Evolutionary conservation across 2,888 invertebrate species (phyloP).

Genomic region (Silvanus unidentatus): DNA sequence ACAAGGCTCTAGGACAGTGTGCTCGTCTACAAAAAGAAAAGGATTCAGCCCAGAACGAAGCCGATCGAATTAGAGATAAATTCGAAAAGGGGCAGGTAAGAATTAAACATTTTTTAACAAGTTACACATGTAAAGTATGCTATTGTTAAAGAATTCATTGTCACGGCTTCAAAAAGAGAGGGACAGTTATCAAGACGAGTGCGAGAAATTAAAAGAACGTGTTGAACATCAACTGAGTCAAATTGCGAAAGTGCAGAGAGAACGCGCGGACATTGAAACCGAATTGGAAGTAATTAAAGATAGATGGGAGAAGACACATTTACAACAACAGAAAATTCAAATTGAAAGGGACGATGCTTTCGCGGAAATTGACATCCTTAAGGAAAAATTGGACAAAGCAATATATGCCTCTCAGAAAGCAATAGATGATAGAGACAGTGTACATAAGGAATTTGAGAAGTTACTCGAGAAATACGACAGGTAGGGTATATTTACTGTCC

Average conservation of each 20-base stretch:
- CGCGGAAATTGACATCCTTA: conserved; percentile 78
- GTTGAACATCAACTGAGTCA: conserved; percentile 77
- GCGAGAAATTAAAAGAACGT: conserved; percentile 74
- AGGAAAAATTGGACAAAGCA: conserved; percentile 86
- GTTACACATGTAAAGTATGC: conserved; percentile 5
- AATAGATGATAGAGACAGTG: conserved; percentile 79
- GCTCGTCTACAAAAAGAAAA: conserved; percentile 85
- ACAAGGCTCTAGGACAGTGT: conserved; percentile 82
- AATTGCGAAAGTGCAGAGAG: conserved; percentile 74
- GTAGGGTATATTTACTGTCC: too few relatives aligned
- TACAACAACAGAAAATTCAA: conserved; percentile 76
- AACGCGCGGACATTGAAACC: conserved; percentile 76
- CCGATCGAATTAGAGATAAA: conserved; percentile 81
- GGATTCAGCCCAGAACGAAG: conserved; percentile 76
- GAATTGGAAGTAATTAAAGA: conserved; percentile 84
- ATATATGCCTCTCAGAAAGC: conserved; percentile 76
- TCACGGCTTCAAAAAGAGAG: conserved; percentile 82
- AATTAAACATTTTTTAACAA: conserved; percentile 19
- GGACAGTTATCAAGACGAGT: conserved; percentile 75
- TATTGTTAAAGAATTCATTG: conserved; percentile 55
- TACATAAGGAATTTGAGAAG: conserved; percentile 88
- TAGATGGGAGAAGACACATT: conserved; percentile 76
- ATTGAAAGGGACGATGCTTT: conserved; percentile 81
- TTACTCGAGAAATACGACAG: conserved; percentile 88
- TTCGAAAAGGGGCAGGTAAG: conserved; percentile 87